These are phyloP conservation scores for Pygmarrhopalites habei DNA, from an alignment of 1,140 invertebrate genomes.

Conservation along the genomic window DNA sequence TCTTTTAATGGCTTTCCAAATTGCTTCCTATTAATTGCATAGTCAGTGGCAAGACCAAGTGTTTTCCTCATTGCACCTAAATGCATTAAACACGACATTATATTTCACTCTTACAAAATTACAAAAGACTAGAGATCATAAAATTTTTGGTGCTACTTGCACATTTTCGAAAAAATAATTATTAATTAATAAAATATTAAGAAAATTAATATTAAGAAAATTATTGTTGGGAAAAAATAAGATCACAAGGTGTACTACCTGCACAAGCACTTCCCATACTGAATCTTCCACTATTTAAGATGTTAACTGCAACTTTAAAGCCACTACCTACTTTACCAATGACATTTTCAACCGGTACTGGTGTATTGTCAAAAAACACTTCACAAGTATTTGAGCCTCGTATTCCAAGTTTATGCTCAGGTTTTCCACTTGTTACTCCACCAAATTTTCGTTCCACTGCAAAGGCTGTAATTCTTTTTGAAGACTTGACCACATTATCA, in stretches of 20 bases:
- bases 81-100: background rate
- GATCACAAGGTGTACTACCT: constrained; percentile 33
- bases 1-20: constrained; percentile 54
- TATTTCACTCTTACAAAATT: too few species aligned
- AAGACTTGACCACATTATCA: constrained; percentile 8
- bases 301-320: constrained; percentile 66
- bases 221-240: background rate
- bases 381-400: constrained; percentile 46
- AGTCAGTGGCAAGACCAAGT: constrained; percentile 49
- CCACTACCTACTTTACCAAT: constrained; percentile 58
- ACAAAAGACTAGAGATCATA: too few species aligned
- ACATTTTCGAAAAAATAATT: background rate
- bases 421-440: constrained; percentile 59
- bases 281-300: constrained; percentile 60
- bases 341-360: constrained; percentile 60
- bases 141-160: too few species aligned
- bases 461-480: constrained; percentile 54
- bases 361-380: constrained; percentile 61
- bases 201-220: background rate
- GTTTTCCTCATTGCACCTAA: constrained; percentile 46
- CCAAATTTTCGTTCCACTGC: constrained; percentile 63
- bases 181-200: background rate
- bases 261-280: constrained; percentile 45
- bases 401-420: constrained; percentile 69
- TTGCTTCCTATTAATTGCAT: constrained; percentile 57